A percentile compares a stretch with the other conserved stretches of the same genome.
Evolutionary conservation across 2,888 invertebrate genomes (phyloP).

Genomic region (Synergus umbraculus): DNA sequence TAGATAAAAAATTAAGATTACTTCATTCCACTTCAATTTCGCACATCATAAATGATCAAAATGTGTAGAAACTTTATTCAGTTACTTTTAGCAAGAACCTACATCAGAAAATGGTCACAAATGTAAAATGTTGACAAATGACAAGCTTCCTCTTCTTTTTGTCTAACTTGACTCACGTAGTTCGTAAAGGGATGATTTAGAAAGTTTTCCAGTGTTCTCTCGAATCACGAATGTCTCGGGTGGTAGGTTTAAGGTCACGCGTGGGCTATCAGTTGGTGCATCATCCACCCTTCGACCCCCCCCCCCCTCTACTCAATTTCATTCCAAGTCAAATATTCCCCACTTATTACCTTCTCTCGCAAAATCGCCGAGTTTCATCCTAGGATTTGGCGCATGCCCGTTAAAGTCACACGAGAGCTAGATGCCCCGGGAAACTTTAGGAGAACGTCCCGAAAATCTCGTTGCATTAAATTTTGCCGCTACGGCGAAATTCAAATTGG

Average conservation of each 20-base stretch:
- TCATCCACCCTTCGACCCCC: constrained; percentile 47
- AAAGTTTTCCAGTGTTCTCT: not conserved
- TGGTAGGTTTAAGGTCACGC: not conserved
- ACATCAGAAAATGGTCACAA: no score
- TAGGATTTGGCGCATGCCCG: not conserved
- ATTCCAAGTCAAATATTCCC: constrained; percentile 56
- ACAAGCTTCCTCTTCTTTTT: not conserved
- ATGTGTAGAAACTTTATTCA: no score
- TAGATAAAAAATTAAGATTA: no score
- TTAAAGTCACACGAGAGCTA: constrained; percentile 19
- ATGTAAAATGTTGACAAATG: no score
- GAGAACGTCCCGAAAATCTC: constrained; percentile 48
- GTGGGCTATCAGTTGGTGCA: constrained; percentile 32
- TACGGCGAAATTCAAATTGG: constrained; percentile 47
- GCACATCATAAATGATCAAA: no score
- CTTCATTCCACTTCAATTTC: no score
- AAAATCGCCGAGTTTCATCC: constrained; percentile 45
- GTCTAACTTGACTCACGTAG: not conserved
- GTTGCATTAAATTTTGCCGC: constrained; percentile 49
- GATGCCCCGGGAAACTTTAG: constrained; percentile 47
- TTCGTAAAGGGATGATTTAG: not conserved
- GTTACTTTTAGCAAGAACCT: no score
- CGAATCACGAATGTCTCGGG: not conserved
- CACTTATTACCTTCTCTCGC: constrained; percentile 60
- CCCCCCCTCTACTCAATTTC: constrained; percentile 30